A percentile compares a stretch with the other conserved stretches of the same genome.
These are phyloP conservation scores for Onchidella celtica DNA, from an alignment of 2,888 invertebrate genomes.

Conservation along the genomic window DNA sequence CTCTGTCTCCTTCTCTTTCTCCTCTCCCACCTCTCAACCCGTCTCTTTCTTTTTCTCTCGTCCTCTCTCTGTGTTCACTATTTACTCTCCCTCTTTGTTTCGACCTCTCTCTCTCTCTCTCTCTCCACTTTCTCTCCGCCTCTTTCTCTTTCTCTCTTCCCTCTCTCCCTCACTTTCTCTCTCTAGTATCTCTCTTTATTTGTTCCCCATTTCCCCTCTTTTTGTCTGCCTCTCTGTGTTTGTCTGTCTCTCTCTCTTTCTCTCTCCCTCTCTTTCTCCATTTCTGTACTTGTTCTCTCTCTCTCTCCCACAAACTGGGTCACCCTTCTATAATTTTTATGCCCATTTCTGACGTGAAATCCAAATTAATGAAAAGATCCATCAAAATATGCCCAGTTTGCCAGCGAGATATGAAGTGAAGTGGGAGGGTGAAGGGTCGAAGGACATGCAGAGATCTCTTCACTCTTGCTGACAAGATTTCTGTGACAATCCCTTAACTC, in stretches of 20 bases:
- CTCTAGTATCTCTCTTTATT: not conserved
- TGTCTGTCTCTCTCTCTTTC: not conserved
- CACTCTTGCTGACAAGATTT: no score
- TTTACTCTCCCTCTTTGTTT: not conserved
- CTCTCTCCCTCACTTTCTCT: not conserved
- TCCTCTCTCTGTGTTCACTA: not conserved
- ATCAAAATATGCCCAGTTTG: no score
- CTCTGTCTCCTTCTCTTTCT: not conserved
- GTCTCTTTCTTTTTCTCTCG: not conserved
- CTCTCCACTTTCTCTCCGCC: not conserved
- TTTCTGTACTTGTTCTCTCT: not conserved
- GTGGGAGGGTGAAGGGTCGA: no score
- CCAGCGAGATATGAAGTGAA: no score
- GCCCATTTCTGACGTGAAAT: no score
- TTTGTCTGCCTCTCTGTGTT: no score
- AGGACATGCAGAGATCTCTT: no score
- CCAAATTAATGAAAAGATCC: no score
- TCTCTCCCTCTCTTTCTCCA: not conserved
- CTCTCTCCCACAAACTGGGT: no score
- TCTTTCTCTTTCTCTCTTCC: not conserved
- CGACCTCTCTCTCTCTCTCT: not conserved
- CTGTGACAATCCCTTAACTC: no score
- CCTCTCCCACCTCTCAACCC: not conserved
- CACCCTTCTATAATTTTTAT: no score
- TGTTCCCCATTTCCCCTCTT: not conserved